Evolutionary conservation across 2,888 invertebrate genomes (phyloP).

Genomic region (Sturmia bella): DNA sequence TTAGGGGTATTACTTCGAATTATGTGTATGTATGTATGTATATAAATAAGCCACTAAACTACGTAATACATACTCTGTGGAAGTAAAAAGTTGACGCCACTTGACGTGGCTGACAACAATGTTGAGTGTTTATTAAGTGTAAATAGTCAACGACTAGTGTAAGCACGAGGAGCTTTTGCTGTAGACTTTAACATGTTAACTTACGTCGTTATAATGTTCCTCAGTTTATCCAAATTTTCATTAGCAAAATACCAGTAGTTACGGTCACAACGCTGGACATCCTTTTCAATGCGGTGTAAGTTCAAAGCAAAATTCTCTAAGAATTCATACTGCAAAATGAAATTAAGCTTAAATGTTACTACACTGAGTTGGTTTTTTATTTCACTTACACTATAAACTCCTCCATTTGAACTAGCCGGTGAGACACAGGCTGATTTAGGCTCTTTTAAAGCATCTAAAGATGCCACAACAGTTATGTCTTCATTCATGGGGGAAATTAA

Average conservation of each 20-base stretch:
- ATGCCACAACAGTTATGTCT: constrained; percentile 82
- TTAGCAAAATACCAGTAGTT: constrained; percentile 96
- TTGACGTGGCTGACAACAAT: too few relatives aligned
- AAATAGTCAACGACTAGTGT: background rate
- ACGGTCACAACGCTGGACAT: constrained; percentile 96
- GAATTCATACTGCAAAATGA: constrained; percentile 86
- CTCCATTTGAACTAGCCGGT: constrained; percentile 94
- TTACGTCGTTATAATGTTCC: constrained; percentile 98
- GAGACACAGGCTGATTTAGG: constrained; percentile 88
- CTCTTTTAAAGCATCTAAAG: constrained; percentile 80
- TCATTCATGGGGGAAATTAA: constrained; percentile 86
- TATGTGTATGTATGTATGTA: too few relatives aligned
- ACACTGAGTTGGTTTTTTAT: background rate
- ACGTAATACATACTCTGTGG: too few relatives aligned
- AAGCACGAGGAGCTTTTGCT: background rate
- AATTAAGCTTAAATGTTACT: background rate
- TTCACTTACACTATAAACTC: constrained; percentile 89
- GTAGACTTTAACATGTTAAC: constrained; percentile 74
- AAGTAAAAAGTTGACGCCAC: too few relatives aligned
- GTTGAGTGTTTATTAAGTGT: too few relatives aligned
- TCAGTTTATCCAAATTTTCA: constrained; percentile 93
- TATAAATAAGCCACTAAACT: too few relatives aligned
- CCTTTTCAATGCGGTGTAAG: constrained; percentile 97
- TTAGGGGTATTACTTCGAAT: too few relatives aligned
- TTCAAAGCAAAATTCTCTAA: constrained; percentile 93